Base-by-base conservation (phyloP, 2,797 vertebrate species). In the Myotis myotis region DNA sequence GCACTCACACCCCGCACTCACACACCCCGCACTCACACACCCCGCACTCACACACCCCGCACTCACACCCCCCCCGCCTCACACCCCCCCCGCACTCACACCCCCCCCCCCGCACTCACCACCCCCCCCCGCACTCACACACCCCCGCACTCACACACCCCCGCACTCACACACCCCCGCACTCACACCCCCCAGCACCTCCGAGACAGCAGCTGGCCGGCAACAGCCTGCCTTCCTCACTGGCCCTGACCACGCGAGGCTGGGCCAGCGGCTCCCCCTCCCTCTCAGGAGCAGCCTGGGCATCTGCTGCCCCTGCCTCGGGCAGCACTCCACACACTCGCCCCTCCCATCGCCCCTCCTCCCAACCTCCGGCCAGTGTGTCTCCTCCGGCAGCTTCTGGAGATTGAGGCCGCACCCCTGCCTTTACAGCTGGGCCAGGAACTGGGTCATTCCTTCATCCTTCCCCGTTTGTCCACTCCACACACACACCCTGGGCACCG, bases 231-330 rank as follows among this genome's bases (percentile, higher is more conserved):
- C 38, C 2, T 2, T 22, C 23, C 19, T 17, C 28, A 0, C 38
- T 20, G 53, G 75, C 23, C 33, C 10, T 11, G 36, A 28, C 23
- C 55, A 1, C 3, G 0, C 0, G 11, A 72, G 2, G 11, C 74
- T 47, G 51, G 20, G 64, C 55, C 33, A 10, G 47, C 51, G 11
- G 12, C 70, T 10, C 9, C 17, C 17, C 19, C 47, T 3, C 1
- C 1, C 1, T 62, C 75, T 68, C 44, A 19, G 44, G 41, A 71
- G 11, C 36, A 55, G 70, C 80, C 84, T 28, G 47, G 91, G 68
- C 83, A 75, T 25, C 68, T 1, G 30, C 70, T 53, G 5, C 64
- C 33, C 60, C 53, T 28, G 5, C 75, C 28, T 49, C 44, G 0
- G 22, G 49, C 72, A 41, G 1, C 28, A n/a, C 10, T n/a, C 47